Conservation (phyloP, 2,797 vertebrate species). For the Sebastiscus tertius region DNA sequence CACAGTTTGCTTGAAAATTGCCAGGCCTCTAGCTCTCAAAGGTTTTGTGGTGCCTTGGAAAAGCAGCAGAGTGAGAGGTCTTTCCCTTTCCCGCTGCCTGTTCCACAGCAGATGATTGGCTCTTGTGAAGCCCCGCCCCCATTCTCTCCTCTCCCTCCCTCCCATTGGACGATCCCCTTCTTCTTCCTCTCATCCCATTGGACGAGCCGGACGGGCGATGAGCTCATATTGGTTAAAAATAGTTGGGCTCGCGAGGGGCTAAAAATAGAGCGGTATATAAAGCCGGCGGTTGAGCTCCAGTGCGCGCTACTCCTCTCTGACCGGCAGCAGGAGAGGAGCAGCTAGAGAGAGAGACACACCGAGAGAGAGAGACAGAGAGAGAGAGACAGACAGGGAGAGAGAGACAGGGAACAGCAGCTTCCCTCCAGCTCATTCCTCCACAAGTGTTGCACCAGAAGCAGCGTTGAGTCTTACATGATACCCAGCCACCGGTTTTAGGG, state of each 20-base stretch:
- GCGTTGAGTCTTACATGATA: slow-evolving; percentile 43
- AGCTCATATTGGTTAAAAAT: slow-evolving; percentile 81
- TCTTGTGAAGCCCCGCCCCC: slow-evolving; percentile 47
- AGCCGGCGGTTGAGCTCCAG: background rate
- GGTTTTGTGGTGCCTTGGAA: background rate
- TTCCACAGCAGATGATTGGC: slow-evolving; percentile 34
- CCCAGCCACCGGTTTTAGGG: slow-evolving; percentile 44
- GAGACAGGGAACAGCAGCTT: background rate
- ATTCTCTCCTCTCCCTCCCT: background rate
- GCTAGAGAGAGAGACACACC: too few relatives aligned
- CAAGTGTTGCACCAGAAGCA: slow-evolving; percentile 58
- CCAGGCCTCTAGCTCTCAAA: background rate
- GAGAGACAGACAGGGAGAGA: background rate
- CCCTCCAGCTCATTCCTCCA: slow-evolving; percentile 35
- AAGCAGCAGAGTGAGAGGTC: slow-evolving; percentile 42
- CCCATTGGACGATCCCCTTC: slow-evolving; percentile 49
- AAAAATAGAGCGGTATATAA: slow-evolving; percentile 82
- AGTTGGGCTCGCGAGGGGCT: slow-evolving; percentile 65
- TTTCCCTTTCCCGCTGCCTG: background rate
- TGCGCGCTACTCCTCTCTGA: slow-evolving; percentile 23
- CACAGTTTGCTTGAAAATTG: background rate
- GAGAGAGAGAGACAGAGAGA: background rate
- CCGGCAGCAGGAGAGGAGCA: background rate
- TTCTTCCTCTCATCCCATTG: slow-evolving; percentile 53
- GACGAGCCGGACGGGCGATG: slow-evolving; percentile 35